A percentile compares a stretch with the other conserved stretches of the same genome.
Evolutionary conservation across 1,140 invertebrate species (phyloP).

Genomic region (Anadara kagoshimensis): DNA sequence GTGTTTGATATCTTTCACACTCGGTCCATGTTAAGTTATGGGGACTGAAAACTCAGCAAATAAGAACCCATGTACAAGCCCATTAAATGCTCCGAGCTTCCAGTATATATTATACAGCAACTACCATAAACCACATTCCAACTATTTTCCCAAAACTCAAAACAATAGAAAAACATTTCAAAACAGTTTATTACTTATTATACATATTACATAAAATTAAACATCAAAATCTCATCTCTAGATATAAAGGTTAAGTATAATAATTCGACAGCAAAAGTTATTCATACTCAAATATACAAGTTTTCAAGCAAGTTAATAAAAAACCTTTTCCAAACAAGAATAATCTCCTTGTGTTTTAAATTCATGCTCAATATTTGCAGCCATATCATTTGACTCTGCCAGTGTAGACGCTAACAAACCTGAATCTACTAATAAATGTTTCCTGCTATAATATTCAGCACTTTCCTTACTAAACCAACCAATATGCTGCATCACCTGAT

Average conservation of each 20-base stretch:
- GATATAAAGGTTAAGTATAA: background rate
- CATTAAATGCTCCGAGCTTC: background rate
- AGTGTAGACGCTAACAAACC: constrained; percentile 18
- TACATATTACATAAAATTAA: background rate
- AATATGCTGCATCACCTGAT: constrained; percentile 32
- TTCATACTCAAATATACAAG: background rate
- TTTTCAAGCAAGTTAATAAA: background rate
- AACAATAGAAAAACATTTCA: background rate
- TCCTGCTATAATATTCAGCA: constrained; percentile 34
- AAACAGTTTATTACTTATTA: background rate
- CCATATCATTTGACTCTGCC: constrained; percentile 1
- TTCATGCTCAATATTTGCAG: constrained; percentile 3
- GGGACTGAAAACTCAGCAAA: background rate
- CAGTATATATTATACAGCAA: background rate
- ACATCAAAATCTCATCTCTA: background rate
- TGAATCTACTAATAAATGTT: constrained; percentile 1
- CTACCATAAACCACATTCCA: background rate
- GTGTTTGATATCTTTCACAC: constrained; percentile 11
- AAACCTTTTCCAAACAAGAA: constrained; percentile 4
- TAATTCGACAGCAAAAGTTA: background rate
- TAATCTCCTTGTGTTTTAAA: constrained; percentile 6
- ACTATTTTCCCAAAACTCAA: constrained; percentile 11
- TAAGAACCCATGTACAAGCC: background rate
- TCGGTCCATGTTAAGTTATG: constrained; percentile 15
- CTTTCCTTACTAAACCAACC: constrained; percentile 22